phyloP scores from a whole-genome alignment of 2,797 vertebrate genomes.

The Gallirallus australis region DNA sequence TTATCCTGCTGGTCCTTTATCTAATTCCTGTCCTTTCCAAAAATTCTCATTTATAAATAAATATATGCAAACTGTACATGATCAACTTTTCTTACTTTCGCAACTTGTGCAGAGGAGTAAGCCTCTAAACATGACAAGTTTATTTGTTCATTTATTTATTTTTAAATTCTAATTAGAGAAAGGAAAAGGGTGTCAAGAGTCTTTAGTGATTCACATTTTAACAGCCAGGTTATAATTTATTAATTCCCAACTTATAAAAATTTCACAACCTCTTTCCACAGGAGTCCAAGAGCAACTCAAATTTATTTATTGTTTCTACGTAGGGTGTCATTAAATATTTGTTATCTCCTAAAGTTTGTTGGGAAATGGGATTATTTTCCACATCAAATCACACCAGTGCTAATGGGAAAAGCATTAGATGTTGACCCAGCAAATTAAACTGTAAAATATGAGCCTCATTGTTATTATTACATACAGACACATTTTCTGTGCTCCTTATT shows the following conservation, averaged over 20 bases:
- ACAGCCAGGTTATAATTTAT: slow-evolving; percentile 86
- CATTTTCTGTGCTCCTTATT: slow-evolving; percentile 55
- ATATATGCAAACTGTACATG: slow-evolving; percentile 12
- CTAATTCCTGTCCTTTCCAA: neutral
- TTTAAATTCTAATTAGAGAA: slow-evolving; percentile 82
- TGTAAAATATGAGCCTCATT: slow-evolving; percentile 38
- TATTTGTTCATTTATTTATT: slow-evolving; percentile 80
- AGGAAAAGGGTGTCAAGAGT: slow-evolving; percentile 79
- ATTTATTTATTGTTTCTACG: slow-evolving; percentile 85
- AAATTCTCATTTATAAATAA: slow-evolving; percentile 26
- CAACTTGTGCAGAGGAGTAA: slow-evolving; percentile 45
- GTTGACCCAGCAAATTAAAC: slow-evolving; percentile 71
- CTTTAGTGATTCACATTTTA: slow-evolving; percentile 83
- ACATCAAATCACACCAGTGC: slow-evolving; percentile 66
- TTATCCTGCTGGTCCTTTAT: slow-evolving; percentile 12
- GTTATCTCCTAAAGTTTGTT: slow-evolving; percentile 79
- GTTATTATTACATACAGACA: slow-evolving; percentile 52
- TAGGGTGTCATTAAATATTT: slow-evolving; percentile 86
- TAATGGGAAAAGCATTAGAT: slow-evolving; percentile 68
- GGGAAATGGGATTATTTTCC: slow-evolving; percentile 74
- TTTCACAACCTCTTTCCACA: slow-evolving; percentile 80
- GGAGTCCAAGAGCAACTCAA: slow-evolving; percentile 80
- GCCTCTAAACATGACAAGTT: slow-evolving; percentile 60
- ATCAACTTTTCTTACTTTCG: slow-evolving; percentile 33
- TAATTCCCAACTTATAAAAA: slow-evolving; percentile 84